Conservation (phyloP, 2,888 invertebrate genomes). For the Megamerina dolium region DNA sequence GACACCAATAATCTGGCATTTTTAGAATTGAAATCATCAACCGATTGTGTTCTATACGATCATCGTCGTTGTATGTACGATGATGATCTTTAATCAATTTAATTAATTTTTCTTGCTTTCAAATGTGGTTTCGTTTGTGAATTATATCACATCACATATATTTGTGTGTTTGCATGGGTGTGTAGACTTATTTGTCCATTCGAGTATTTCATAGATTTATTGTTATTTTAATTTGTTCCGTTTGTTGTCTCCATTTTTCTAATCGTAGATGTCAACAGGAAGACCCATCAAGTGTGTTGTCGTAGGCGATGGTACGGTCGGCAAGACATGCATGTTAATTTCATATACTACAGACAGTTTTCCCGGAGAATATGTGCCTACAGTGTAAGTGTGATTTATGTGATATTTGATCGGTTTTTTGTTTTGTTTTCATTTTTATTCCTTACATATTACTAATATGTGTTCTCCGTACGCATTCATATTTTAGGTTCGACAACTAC, state of each 20-base stretch:
- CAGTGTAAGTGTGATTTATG: constrained; percentile 66
- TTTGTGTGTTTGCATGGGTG: no score
- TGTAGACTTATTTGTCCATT: no score
- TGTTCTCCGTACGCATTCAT: neutral
- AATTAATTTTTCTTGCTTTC: no score
- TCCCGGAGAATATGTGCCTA: constrained; percentile 91
- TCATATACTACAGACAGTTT: constrained; percentile 90
- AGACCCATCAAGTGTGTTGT: constrained; percentile 89
- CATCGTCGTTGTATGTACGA: no score
- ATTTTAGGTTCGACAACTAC: constrained; percentile 86
- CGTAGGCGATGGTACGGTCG: constrained; percentile 89
- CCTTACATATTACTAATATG: neutral
- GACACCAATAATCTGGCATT: no score
- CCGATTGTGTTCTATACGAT: no score
- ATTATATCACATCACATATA: no score
- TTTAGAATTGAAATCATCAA: no score
- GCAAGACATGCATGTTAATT: constrained; percentile 91
- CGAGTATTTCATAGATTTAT: neutral
- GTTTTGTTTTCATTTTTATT: no score
- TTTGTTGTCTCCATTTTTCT: constrained; percentile 6
- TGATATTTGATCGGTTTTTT: neutral
- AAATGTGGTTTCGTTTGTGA: no score
- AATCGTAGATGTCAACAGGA: constrained; percentile 75
- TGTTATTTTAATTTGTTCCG: constrained; percentile 1
- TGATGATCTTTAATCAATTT: no score